Evolutionary conservation across 2,888 invertebrate genomes (phyloP).

Genomic region (Phaedon cochleariae): DNA sequence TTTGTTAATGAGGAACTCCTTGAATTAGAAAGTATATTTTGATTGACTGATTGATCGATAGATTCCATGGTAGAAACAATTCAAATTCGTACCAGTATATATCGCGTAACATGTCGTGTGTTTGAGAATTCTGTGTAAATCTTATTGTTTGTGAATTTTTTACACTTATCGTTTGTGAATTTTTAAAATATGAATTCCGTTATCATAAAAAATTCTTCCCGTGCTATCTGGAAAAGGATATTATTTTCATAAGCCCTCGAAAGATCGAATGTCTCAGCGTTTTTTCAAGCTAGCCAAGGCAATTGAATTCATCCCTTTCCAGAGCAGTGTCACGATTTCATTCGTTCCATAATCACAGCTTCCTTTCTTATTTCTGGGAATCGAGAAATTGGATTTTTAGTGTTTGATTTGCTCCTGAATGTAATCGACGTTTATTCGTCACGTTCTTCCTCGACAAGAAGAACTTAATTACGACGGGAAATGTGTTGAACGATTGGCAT

Average conservation of each 20-base stretch:
- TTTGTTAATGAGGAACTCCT: too few relatives aligned
- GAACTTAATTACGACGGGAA: background rate
- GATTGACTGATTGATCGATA: too few relatives aligned
- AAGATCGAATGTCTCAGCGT: background rate
- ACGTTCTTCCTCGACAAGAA: slow-evolving; percentile 1
- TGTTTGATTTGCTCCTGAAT: slow-evolving; percentile 9
- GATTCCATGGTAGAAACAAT: too few relatives aligned
- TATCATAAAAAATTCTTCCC: background rate
- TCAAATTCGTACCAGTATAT: too few relatives aligned
- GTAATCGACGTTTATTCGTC: slow-evolving; percentile 7
- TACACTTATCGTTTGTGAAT: too few relatives aligned
- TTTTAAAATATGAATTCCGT: too few relatives aligned
- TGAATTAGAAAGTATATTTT: too few relatives aligned
- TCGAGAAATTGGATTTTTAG: slow-evolving; percentile 13
- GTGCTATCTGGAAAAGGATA: background rate
- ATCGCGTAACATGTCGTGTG: too few relatives aligned
- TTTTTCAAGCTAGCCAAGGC: background rate
- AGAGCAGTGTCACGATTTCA: slow-evolving; percentile 4
- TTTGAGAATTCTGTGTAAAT: too few relatives aligned
- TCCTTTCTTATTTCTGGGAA: background rate
- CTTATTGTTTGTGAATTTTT: too few relatives aligned
- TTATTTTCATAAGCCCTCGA: background rate
- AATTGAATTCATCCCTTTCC: background rate
- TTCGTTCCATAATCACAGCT: slow-evolving; percentile 16
- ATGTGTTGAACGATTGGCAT: background rate